Evolutionary conservation across 2,113 vertebrate genomes (phyloP).

Genomic region (Hystrix brachyura): DNA sequence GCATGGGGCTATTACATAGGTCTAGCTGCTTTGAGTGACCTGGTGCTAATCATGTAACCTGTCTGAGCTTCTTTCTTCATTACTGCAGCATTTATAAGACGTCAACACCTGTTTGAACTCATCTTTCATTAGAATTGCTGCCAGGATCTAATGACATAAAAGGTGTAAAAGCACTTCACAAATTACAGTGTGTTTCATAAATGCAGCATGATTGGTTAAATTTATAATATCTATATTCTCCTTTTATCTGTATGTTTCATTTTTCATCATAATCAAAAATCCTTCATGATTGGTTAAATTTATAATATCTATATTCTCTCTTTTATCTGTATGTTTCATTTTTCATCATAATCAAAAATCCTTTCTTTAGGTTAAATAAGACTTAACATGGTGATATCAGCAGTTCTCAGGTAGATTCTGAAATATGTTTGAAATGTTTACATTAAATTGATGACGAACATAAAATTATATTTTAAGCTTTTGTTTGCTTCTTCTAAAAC

Average conservation of each 20-base stretch:
- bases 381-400: background rate
- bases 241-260: background rate
- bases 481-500: background rate
- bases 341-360: background rate
- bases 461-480: background rate
- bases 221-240: background rate
- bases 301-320: background rate
- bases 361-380: background rate
- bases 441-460: background rate
- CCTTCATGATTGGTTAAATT: background rate
- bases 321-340: background rate
- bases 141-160: background rate
- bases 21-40: background rate
- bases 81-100: background rate
- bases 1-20: background rate
- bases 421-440: background rate
- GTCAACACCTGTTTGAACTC: background rate
- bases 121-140: background rate
- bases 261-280: background rate
- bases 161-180: background rate
- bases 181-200: constrained; percentile 13
- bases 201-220: background rate
- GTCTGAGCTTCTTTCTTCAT: background rate
- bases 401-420: background rate
- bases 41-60: background rate